A percentile compares a stretch with the other conserved stretches of the same genome.
These are phyloP conservation scores for Athene cunicularia DNA, from an alignment of 2,113 vertebrate genomes.

Conservation along the genomic window DNA sequence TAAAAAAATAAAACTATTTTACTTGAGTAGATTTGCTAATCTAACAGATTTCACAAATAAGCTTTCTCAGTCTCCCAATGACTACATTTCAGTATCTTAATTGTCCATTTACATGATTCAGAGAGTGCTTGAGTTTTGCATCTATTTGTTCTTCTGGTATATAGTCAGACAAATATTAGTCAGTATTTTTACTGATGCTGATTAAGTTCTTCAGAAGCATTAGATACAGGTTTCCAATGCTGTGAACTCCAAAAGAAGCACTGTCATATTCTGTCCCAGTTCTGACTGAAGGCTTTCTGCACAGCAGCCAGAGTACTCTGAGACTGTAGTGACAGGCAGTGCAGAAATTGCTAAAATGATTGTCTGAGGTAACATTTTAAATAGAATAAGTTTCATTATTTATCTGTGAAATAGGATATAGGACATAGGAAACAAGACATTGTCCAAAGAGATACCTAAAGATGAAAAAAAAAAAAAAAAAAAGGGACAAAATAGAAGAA, in stretches of 20 bases:
- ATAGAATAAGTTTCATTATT: background rate
- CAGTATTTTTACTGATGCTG: background rate
- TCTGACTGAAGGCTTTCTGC: background rate
- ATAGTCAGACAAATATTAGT: background rate
- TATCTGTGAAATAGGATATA: background rate
- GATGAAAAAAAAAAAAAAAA: too few relatives aligned
- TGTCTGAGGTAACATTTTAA: background rate
- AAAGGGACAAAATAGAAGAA: accelerated
- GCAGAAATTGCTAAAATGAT: background rate
- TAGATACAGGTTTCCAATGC: background rate
- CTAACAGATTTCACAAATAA: background rate
- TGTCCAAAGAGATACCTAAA: background rate
- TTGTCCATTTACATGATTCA: background rate
- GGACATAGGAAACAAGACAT: background rate
- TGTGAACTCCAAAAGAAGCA: background rate
- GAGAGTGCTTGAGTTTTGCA: background rate
- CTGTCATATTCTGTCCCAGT: background rate
- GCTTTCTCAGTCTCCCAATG: background rate
- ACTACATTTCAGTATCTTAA: background rate
- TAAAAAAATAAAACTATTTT: background rate
- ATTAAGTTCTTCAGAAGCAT: background rate
- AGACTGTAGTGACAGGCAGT: background rate
- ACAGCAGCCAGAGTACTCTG: background rate
- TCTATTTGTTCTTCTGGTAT: background rate
- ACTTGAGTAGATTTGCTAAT: background rate